Conservation (phyloP, 2,888 invertebrate species). For the Alentia gelatinosa region DNA sequence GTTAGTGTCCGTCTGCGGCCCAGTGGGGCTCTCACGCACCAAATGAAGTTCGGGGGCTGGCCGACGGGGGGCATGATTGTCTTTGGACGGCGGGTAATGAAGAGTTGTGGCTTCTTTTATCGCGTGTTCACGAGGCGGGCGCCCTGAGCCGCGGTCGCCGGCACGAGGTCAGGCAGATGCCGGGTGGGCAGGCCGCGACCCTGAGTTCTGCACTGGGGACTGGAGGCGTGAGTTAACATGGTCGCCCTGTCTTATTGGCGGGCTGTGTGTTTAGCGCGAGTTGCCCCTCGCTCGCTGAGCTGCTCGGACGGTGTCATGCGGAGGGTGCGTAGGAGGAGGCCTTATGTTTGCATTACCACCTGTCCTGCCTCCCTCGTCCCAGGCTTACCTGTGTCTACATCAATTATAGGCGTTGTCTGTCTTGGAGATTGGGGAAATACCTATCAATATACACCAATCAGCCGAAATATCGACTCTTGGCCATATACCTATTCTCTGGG, state of each 20-base stretch:
- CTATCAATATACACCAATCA: no score
- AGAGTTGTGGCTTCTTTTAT: not conserved
- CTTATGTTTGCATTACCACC: not conserved
- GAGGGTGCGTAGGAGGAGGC: conserved; percentile 1
- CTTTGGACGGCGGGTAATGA: not conserved
- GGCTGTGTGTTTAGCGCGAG: not conserved
- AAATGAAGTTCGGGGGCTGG: not conserved
- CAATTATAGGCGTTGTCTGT: no score
- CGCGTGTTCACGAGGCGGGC: not conserved
- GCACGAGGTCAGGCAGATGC: no score
- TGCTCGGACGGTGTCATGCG: no score
- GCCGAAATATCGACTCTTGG: no score
- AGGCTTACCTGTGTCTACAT: not conserved
- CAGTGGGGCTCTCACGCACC: conserved; percentile 1
- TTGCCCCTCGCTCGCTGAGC: no score
- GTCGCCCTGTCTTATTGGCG: not conserved
- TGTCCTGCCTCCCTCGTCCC: not conserved
- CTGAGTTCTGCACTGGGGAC: not conserved
- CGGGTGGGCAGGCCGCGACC: not conserved
- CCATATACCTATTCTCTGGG: no score
- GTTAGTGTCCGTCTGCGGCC: not conserved
- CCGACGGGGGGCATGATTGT: not conserved
- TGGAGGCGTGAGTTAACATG: not conserved
- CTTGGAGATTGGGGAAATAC: no score
- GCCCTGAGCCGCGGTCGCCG: not conserved